Conservation (phyloP, 2,797 vertebrate genomes). For the Epinephelus coioides region DNA sequence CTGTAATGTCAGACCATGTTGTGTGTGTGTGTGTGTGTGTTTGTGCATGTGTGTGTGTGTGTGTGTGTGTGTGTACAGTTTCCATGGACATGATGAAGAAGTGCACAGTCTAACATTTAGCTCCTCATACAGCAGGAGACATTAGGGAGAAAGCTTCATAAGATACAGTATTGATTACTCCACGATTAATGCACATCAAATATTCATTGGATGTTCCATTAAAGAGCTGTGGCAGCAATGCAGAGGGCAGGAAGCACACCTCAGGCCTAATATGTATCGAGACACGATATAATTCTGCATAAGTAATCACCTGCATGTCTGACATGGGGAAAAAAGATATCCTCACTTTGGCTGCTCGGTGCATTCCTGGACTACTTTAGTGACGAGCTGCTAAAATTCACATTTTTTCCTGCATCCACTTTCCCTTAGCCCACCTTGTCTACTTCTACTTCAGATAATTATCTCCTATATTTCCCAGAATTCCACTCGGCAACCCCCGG, state of each 20-base stretch:
- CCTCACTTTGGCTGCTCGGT: slow-evolving; percentile 11
- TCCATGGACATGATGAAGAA: slow-evolving; percentile 8
- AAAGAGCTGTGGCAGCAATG: slow-evolving; percentile 43
- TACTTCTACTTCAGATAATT: slow-evolving; percentile 60
- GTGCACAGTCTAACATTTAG: slow-evolving; percentile 12
- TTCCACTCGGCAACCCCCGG: slow-evolving; percentile 63
- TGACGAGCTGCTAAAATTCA: slow-evolving; percentile 27
- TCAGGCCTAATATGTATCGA: background rate
- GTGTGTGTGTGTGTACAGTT: background rate
- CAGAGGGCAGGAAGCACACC: slow-evolving; percentile 40
- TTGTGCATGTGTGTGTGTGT: background rate
- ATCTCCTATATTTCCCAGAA: slow-evolving; percentile 72
- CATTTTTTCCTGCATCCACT: slow-evolving; percentile 45
- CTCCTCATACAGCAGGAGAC: slow-evolving; percentile 21
- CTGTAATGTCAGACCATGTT: background rate
- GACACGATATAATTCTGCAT: slow-evolving; percentile 45
- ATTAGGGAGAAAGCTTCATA: slow-evolving; percentile 33
- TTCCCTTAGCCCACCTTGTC: slow-evolving; percentile 39
- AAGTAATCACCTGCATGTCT: slow-evolving; percentile 44
- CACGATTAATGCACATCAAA: slow-evolving; percentile 69
- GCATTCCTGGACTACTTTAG: slow-evolving; percentile 46
- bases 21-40: background rate
- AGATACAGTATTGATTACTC: slow-evolving; percentile 59
- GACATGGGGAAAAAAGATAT: slow-evolving; percentile 8
- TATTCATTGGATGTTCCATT: slow-evolving; percentile 69